Evolutionary conservation across 2,113 vertebrate species (phyloP).

Genomic region (Brachyistius frenatus): DNA sequence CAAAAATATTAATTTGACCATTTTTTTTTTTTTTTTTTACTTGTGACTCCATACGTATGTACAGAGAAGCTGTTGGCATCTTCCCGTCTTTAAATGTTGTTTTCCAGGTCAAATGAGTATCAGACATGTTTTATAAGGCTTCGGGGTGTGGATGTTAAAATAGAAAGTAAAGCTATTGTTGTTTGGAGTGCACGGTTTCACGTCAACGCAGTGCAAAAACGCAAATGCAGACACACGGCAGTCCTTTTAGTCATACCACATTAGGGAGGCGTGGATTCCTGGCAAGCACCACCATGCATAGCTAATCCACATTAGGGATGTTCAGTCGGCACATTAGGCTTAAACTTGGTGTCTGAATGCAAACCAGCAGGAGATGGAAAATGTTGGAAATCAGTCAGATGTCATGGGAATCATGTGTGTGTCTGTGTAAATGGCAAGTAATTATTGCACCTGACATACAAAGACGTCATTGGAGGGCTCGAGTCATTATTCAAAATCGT

Average conservation of each 20-base stretch:
- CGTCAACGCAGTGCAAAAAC: conserved; percentile 18
- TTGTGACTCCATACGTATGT: neutral
- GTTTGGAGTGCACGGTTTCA: conserved; percentile 33
- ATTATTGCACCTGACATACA: conserved; percentile 32
- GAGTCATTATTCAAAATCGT: conserved; percentile 17
- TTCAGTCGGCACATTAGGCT: conserved; percentile 61
- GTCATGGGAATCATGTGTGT: conserved; percentile 15
- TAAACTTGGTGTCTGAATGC: conserved; percentile 51
- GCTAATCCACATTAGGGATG: conserved; percentile 72
- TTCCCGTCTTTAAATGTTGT: conserved; percentile 12
- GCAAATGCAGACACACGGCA: conserved; percentile 25
- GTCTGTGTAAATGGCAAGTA: conserved; percentile 22
- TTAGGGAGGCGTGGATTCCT: conserved; percentile 47
- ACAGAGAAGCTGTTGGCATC: neutral
- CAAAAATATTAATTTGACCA: too few species aligned
- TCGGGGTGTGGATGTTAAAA: conserved; percentile 15
- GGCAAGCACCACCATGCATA: conserved; percentile 58
- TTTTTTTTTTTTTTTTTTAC: too few species aligned
- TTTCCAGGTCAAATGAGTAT: conserved; percentile 49
- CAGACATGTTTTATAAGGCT: conserved; percentile 13
- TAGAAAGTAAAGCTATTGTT: conserved; percentile 27
- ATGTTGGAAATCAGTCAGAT: conserved; percentile 59
- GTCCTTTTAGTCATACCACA: conserved; percentile 55
- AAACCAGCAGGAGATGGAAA: conserved; percentile 45
- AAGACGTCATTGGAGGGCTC: neutral